phyloP scores from a whole-genome alignment of 1,140 invertebrate species.

The Apis mellifera region DNA sequence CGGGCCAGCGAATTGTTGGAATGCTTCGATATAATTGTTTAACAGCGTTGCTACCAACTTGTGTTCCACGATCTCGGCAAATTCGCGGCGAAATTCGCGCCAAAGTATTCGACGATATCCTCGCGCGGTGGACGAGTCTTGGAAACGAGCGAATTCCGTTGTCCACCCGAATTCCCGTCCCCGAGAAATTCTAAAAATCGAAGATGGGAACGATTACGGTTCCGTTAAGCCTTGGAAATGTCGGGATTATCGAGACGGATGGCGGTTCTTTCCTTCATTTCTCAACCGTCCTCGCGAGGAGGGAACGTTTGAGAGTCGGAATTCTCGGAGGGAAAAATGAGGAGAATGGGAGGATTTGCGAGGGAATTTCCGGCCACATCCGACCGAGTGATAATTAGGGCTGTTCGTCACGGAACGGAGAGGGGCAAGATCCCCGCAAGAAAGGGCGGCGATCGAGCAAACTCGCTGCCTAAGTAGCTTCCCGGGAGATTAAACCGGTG shows the following conservation, averaged over 20 bases:
- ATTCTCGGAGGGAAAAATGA: not conserved
- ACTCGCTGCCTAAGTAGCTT: slow-evolving; percentile 58
- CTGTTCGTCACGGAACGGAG: slow-evolving; percentile 50
- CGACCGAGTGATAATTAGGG: slow-evolving; percentile 61
- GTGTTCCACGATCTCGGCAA: too few relatives aligned
- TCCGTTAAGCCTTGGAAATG: not conserved
- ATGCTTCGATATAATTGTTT: too few relatives aligned
- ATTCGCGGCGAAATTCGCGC: too few relatives aligned
- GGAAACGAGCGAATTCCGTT: too few relatives aligned
- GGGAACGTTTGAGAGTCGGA: not conserved
- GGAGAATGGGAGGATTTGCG: slow-evolving; percentile 48
- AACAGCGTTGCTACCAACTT: too few relatives aligned
- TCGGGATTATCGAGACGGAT: slow-evolving; percentile 21
- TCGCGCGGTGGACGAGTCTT: too few relatives aligned
- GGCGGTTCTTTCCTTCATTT: slow-evolving; percentile 17
- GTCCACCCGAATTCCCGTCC: too few relatives aligned
- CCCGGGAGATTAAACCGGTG: slow-evolving; percentile 56
- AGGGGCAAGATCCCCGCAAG: slow-evolving; percentile 32
- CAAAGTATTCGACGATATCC: too few relatives aligned
- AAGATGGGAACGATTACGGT: too few relatives aligned
- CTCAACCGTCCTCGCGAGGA: not conserved
- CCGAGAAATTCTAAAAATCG: too few relatives aligned
- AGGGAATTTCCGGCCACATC: slow-evolving; percentile 50
- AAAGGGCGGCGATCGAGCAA: slow-evolving; percentile 57
- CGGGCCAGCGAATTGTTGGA: too few relatives aligned